Base-by-base conservation (phyloP, 30 jellyfish, hydroid and myxozoan genomes). In the Hydra vulgaris region DNA sequence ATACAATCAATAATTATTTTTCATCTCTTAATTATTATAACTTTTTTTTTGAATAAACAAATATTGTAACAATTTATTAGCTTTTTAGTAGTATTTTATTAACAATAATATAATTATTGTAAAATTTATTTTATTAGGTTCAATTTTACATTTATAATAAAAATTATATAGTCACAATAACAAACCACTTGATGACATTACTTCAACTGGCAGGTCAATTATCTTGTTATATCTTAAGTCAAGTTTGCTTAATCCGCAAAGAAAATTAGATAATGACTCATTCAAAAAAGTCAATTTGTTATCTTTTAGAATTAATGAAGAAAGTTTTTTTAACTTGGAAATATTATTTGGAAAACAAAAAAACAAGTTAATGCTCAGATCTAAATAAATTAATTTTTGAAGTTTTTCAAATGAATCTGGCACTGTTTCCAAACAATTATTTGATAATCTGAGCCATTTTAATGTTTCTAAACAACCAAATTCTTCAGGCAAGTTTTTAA, bases 141-240 rank as follows among this genome's bases (percentile, higher is more conserved):
- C n/a, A n/a, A n/a, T 3, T 40, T 40, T 40, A 40, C 61, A 40
- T 40, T 3, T 3, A 40, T 40, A 40, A 3, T 3, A 5, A 40
- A 3, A 5, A 3, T 5, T 40, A 40, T 40, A 40, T 3, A 40
- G 12, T 70, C 87, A 75, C 71, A 91, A 75, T 21, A 76, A 76
- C 16, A 92, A 84, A 56, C 72, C 69, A 21, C 82, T 94, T 54
- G 86, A 73, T 20, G 86, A 25, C 98, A 92, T 92, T 25, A 87
- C 83, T 25, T 80, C 89, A 55, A 92, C 94, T 18, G 98, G 96
- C 85, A 92, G 85, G 71, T 92, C 95, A 71, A 71, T 89, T 23
- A 92, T 92, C 5, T 83, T 74, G 74, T 92, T 92, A 18, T 68
- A 74, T 66, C 98, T 76, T 21, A 92, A 18, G 80, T 92, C 98